phyloP scores from a whole-genome alignment of 2,888 invertebrate genomes.

The Drosophila meridiana region DNA sequence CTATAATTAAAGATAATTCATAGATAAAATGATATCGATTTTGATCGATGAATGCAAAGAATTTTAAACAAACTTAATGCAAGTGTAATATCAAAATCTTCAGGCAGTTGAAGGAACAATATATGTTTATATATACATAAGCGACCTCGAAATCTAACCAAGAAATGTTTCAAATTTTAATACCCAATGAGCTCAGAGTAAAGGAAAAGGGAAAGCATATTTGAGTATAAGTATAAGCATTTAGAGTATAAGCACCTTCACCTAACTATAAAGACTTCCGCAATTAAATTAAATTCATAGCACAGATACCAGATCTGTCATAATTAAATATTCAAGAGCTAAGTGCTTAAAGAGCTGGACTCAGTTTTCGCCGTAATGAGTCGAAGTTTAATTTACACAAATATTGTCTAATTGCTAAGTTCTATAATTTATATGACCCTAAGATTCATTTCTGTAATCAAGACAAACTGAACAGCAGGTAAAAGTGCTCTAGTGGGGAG shows the following conservation, averaged over 20 bases:
- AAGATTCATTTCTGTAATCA: neutral
- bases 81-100: too few relatives aligned
- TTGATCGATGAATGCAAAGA: too few relatives aligned
- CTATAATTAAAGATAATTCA: too few relatives aligned
- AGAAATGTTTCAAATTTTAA: neutral
- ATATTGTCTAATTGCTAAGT: constrained; percentile 7
- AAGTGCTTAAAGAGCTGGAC: neutral
- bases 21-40: too few relatives aligned
- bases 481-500: too few relatives aligned
- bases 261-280: constrained; percentile 5
- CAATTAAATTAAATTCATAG: constrained; percentile 22
- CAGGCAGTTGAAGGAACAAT: too few relatives aligned
- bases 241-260: neutral
- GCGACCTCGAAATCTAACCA: too few relatives aligned
- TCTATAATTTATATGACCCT: neutral
- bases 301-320: constrained; percentile 3
- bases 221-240: neutral
- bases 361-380: constrained; percentile 16
- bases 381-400: constrained; percentile 12
- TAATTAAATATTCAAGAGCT: constrained; percentile 21
- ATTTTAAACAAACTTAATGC: too few relatives aligned
- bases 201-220: neutral
- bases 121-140: too few relatives aligned
- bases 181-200: neutral
- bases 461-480: too few relatives aligned